Evolutionary conservation across 1,140 invertebrate genomes (phyloP), one percentile per base, ranked within the genome.

Genomic region (Drosophila lini): DNA sequence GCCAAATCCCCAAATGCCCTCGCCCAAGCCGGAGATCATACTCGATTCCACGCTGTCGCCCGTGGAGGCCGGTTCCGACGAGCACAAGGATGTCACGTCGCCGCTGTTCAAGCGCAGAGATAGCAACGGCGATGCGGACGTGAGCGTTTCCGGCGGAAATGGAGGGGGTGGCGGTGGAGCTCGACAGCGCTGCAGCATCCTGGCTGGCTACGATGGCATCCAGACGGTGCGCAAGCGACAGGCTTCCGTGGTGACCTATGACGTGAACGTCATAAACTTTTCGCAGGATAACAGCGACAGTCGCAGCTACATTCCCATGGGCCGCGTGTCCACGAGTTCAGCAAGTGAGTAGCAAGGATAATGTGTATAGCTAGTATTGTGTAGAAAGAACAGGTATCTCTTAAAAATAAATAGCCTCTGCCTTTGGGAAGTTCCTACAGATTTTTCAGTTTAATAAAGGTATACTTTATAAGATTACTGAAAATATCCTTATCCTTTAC

Each of bases 251-350:
- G 92, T 92, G 45, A 92, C 92, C 58, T 92, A 92, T 69, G 91
- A 92, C 53, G 92, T 92, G 9, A 92, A 92, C 76, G 92, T 92
- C 77, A 92, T 92, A 44, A 92, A 92, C 70, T 92, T 92, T 63
- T 84, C 91, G 57, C 89, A 92, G 71, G 91, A 92, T 34, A 80
- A 89, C 47, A 84, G 86, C 58, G 91, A 90, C 63, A 88, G 86
- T 89, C 92, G 75, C 63, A 93, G 81, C 82, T 93, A 81, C 59
- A 91, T 91, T 59, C 91, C 91, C 38, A 88, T 91, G 85, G 91
- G 86, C n/a, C 82, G 91, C 11, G 90, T 91, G 32, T 92, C 91
- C 71, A 92, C 91, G 59, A 92, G 90, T 64, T 92, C 92, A 19
- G 86, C 91, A 85, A 92, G 91, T 92, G 84, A 91, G 91, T 92